Conservation (phyloP, 2,113 vertebrate species). For the Notiomystis cincta region DNA sequence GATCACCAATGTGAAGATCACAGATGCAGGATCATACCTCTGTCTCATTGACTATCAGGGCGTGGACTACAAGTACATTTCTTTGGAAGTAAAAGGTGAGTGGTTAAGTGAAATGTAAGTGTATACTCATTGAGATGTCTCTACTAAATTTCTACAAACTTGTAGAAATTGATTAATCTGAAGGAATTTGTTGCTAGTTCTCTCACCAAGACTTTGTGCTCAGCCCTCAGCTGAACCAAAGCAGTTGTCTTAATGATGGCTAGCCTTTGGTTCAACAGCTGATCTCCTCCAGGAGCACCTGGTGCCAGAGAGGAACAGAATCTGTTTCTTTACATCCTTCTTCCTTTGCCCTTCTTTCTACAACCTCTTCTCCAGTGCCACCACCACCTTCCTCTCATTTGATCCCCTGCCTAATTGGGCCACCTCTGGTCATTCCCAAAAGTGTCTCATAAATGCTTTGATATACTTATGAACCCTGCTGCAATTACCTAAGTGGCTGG, state of each 20-base stretch:
- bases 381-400: background rate
- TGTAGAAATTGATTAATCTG: background rate
- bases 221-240: background rate
- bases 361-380: background rate
- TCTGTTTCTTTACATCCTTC: background rate
- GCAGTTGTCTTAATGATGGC: background rate
- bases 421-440: background rate
- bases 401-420: background rate
- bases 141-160: background rate
- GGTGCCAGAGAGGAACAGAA: background rate
- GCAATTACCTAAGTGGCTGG: background rate
- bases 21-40: slow-evolving; percentile 77
- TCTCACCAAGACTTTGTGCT: background rate
- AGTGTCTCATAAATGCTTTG: background rate
- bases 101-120: background rate
- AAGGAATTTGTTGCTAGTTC: background rate
- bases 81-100: slow-evolving; percentile 81
- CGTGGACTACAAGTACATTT: slow-evolving; percentile 79
- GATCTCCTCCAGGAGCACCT: background rate
- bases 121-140: background rate
- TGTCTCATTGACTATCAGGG: slow-evolving; percentile 76
- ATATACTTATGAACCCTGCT: background rate
- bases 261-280: background rate
- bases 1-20: slow-evolving; percentile 70
- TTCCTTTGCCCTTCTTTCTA: background rate